Evolutionary conservation across 2,113 vertebrate genomes (phyloP), one percentile per base, ranked within the genome.

Genomic region (Cephalopterus ornatus): DNA sequence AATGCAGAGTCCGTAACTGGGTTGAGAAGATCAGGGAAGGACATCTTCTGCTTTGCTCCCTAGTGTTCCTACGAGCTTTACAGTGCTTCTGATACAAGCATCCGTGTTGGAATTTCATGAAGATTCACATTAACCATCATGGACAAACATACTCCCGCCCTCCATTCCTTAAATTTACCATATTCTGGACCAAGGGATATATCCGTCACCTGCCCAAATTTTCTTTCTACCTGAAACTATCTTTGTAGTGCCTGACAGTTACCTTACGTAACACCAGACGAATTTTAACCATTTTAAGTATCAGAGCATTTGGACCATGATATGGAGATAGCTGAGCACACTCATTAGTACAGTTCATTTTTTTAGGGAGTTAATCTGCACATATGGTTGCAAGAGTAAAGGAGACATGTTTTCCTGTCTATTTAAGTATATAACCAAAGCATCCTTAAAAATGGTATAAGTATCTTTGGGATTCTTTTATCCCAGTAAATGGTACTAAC

Each of bases 1-100:
- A 39, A 46, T 32, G 24, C 35, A 37, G 30, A 46, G 35, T 24
- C 42, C 1, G 0, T 50, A 70, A 37, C 9, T 21, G 16, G 2
- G 19, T 33, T 62, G 26, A 80, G 35, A 63, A 71, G 14, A 71
- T 27, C n/a, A 77, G 28, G 52, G 42, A 92, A 46, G 8, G 39
- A 10, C 22, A 47, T 58, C 13, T 8, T 67, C 20, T 56, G n/a
- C 24, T 70, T 42, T 62, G 8, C 17, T 63, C 28, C 10, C 24
- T 28, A 68, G 28, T 62, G 28, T 12, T 24, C 28, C 47, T 44
- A 26, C 22, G 28, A 76, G 22, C 32, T 24, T 23, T 26, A 24
- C 8, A n/a, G n/a, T 47, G 10, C 32, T 81, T 66, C 27, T 46
- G 15, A 12, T 72, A 13, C 15, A 49, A 58, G 22, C 9, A 9